These are phyloP conservation scores for Orthosia gracilis DNA, from an alignment of 2,888 invertebrate genomes.

Conservation along the genomic window DNA sequence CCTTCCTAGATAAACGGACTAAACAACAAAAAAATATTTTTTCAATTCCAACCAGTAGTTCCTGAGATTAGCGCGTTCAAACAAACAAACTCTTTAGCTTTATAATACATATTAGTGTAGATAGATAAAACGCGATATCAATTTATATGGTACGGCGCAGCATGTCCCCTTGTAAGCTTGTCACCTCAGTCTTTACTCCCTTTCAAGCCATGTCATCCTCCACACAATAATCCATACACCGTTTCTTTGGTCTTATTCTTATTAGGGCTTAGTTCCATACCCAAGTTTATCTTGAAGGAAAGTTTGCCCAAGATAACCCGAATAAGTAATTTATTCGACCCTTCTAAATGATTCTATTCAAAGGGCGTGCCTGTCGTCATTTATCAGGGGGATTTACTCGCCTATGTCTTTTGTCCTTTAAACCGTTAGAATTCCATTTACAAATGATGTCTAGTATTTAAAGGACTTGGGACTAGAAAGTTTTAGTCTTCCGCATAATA, in stretches of 20 bases:
- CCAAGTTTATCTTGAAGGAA: constrained; percentile 13
- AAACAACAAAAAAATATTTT: too few species aligned
- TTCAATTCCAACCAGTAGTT: too few species aligned
- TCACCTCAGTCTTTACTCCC: background rate
- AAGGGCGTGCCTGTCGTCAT: constrained; percentile 40
- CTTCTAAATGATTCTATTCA: constrained; percentile 41
- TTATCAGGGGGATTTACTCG: constrained; percentile 37
- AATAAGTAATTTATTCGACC: constrained; percentile 39
- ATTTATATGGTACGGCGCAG: background rate
- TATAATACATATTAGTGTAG: too few species aligned
- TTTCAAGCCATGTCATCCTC: background rate
- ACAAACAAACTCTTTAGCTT: too few species aligned
- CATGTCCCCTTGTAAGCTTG: background rate
- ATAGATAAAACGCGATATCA: too few species aligned
- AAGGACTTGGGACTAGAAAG: background rate
- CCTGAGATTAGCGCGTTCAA: too few species aligned
- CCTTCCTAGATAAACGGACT: too few species aligned
- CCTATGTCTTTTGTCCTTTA: constrained; percentile 27
- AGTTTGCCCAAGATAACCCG: constrained; percentile 29
- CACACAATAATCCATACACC: background rate
- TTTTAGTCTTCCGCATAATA: background rate
- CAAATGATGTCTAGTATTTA: constrained; percentile 17
- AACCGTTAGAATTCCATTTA: constrained; percentile 36
- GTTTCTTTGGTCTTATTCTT: background rate
- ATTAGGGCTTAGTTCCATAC: background rate